Evolutionary conservation across 2,888 invertebrate genomes (phyloP).

Genomic region (Nowickia ferox): DNA sequence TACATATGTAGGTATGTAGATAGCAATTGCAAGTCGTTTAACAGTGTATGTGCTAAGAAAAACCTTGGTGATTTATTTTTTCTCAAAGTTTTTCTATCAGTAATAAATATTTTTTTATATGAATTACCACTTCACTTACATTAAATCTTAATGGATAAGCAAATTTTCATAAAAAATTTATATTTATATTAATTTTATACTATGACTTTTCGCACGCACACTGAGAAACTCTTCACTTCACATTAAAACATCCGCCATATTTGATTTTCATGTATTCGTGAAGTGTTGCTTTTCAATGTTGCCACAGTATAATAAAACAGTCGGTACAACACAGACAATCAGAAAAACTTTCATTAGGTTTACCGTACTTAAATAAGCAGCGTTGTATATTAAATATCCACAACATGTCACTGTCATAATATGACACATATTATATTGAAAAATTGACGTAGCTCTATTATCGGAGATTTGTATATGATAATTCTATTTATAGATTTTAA

Average conservation of each 20-base stretch:
- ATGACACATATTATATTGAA: too few species aligned
- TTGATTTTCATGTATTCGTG: slow-evolving; percentile 70
- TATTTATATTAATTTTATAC: slow-evolving; percentile 63
- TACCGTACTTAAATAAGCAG: slow-evolving; percentile 3
- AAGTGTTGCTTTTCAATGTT: slow-evolving; percentile 48
- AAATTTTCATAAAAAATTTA: slow-evolving; percentile 56
- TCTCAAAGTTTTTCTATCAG: slow-evolving; percentile 2
- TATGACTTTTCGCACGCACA: slow-evolving; percentile 70
- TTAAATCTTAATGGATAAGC: slow-evolving; percentile 62
- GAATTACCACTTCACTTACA: slow-evolving; percentile 67
- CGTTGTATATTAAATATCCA: neutral
- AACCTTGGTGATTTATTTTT: slow-evolving; percentile 58
- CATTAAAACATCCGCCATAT: slow-evolving; percentile 70
- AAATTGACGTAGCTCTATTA: too few species aligned
- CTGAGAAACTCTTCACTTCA: slow-evolving; percentile 70
- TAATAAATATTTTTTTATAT: slow-evolving; percentile 29
- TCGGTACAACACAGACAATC: slow-evolving; percentile 32
- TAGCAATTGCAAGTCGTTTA: slow-evolving; percentile 44
- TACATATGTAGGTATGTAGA: slow-evolving; percentile 31
- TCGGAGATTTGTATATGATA: too few species aligned
- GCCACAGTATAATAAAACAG: slow-evolving; percentile 27
- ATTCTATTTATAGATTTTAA: too few species aligned
- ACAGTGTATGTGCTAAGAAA: slow-evolving; percentile 58
- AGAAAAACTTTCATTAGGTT: neutral
- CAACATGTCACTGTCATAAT: too few species aligned